Conservation (phyloP, 2,797 vertebrate genomes). For the Tokudaia tokunoshimensis region DNA sequence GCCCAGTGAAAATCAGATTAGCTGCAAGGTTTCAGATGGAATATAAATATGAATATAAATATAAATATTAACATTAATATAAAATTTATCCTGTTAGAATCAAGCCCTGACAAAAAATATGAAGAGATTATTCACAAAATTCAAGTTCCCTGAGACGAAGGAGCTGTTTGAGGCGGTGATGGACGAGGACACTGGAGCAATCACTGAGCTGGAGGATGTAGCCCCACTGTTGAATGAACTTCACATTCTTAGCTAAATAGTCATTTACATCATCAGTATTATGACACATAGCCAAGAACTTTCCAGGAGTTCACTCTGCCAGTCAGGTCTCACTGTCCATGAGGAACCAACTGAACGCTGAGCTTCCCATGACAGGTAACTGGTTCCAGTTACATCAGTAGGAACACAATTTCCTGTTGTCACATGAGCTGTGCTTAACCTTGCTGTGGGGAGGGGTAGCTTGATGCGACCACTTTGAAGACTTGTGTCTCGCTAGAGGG, state of each 20-base stretch:
- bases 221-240: constrained; percentile 38
- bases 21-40: neutral
- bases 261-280: constrained; percentile 60
- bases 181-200: neutral
- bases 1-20: neutral
- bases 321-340: neutral
- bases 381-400: neutral
- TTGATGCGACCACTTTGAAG: constrained; percentile 52
- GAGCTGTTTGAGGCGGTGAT: constrained; percentile 49
- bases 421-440: neutral
- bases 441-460: constrained; percentile 25
- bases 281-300: constrained; percentile 58
- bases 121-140: constrained; percentile 57
- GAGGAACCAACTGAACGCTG: neutral
- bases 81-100: constrained; percentile 17
- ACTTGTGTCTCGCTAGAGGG: neutral
- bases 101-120: constrained; percentile 7
- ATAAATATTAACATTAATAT: too few species aligned
- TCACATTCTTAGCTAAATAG: constrained; percentile 26
- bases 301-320: constrained; percentile 17
- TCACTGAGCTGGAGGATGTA: constrained; percentile 57
- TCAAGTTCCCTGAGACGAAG: constrained; percentile 23
- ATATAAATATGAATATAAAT: neutral
- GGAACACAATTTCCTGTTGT: constrained; percentile 52
- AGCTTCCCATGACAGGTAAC: constrained; percentile 33